Base-by-base conservation (phyloP, 2,113 vertebrate species). In the Gymnocephalus cernua region DNA sequence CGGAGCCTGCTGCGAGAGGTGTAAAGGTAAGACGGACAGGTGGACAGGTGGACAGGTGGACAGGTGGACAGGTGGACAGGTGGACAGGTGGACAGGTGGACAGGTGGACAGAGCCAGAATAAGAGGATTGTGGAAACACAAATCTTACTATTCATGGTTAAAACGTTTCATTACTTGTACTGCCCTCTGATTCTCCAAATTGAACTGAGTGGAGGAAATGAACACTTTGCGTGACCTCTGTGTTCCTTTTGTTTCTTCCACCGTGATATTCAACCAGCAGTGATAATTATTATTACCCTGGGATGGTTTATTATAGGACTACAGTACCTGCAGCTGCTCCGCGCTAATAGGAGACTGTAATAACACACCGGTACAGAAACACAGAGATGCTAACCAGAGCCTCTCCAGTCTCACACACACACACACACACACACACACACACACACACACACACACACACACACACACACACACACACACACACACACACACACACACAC, bases 1-100 rank as follows among this genome's bases (percentile, higher is more conserved):
- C 4, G 97, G 97, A 81, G 96, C 97, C 89, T 99, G 98, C 94
- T 99, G 98, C 61, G 98, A 99, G 85, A 94, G 92, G 70, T 99
- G 98, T 90, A 99, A 99, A 99, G 98, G 98, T 99, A 56, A 86
- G 77, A 32, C 66, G 3, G 27, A 58, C 25, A 58, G 56, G 14
- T 13, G n/a, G 21, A 25, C 12, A 18, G 14, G 15, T 5, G 16
- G 8, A 21, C 41, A 44, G 41, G 16, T 7, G 0, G 41, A 13
- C 44, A n/a, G 29, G 47, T 9, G 84, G 74, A 25, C 68, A 9
- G 47, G 6, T 4, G 6, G 47, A 47, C 45, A 47, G 45, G 6
- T 5, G 6, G 50, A 51, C 8, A 51, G 50, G 3, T 4, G 19
- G 48, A 41, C 80, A 41, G 61, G 2, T 6, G 32, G 32, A 15